Base-by-base conservation (phyloP, 2,797 vertebrate genomes). In the Eospalax fontanierii region DNA sequence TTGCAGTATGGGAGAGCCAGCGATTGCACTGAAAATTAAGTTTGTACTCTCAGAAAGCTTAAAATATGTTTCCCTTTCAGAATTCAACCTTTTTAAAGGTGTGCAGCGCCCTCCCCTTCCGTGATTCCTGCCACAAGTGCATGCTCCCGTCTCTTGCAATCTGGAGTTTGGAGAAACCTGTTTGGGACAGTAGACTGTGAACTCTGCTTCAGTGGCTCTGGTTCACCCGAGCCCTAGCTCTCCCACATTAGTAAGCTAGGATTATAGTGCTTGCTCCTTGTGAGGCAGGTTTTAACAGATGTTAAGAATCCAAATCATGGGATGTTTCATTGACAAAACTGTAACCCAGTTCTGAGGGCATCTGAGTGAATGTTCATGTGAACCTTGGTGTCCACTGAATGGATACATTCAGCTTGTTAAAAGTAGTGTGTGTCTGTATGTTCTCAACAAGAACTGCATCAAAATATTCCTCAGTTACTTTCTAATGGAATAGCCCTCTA, bases 1-100 rank as follows among this genome's bases (percentile, higher is more conserved):
- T 93, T 97, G 85, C 95, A 97, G 90, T 95, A 91, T 12, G 40
- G 79, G 84, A 91, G 96, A 98, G 82, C 91, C 88, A 94, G 87
- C 85, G 94, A 38, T 0, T 84, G 93, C 94, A 91, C 96, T 95
- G 95, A 93, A 66, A 96, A 70, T 90, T 92, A 84, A 93, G 35
- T 71, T 85, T 61, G 92, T 87, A 68, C 46, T 89, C 73, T 95
- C 89, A 82, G 63, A 96, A 95, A 97, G 79, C 91, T 83, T 97
- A 80, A 76, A 46, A 63, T 61, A 83, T 71, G 21, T 94, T 97
- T 97, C 92, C 84, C 71, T 96, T 97, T 95, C 89, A 96, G 91
- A 95, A 30, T 46, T 61, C 75, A 94, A 40, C 43, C 89, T 26
- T 82, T 43, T 65, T 97, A 38, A 78, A 91, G 90, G 38, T 22